Percentiles rank a stretch among this genome's conserved stretches.
phyloP scores from a whole-genome alignment of 1,140 invertebrate species.

The Bombyx mandarina region DNA sequence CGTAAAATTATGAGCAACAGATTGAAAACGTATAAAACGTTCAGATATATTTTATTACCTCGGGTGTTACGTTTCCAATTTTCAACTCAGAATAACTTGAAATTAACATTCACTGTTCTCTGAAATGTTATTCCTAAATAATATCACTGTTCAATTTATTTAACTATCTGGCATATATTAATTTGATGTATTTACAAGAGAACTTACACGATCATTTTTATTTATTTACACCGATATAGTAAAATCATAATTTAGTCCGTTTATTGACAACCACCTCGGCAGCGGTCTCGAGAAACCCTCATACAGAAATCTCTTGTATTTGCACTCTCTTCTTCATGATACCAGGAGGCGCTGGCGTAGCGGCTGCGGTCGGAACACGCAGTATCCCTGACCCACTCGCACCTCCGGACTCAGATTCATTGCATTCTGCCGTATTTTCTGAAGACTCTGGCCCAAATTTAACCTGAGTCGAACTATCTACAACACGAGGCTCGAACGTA shows the following conservation, averaged over 20 bases:
- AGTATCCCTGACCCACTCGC: constrained; percentile 60
- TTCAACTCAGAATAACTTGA: no score
- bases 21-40: no score
- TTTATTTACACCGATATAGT: constrained; percentile 31
- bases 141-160: no score
- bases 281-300: constrained; percentile 63
- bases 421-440: constrained; percentile 52
- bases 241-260: constrained; percentile 57
- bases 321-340: constrained; percentile 88
- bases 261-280: constrained; percentile 59
- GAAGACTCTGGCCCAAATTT: constrained; percentile 58
- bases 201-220: constrained; percentile 15
- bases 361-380: constrained; percentile 72
- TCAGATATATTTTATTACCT: no score
- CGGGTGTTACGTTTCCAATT: no score
- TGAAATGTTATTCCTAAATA: no score
- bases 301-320: constrained; percentile 90
- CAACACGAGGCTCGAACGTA: constrained; percentile 62
- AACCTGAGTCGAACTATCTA: constrained; percentile 66
- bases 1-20: no score
- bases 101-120: no score
- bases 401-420: constrained; percentile 59
- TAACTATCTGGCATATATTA: background rate
- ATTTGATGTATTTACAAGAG: constrained; percentile 37
- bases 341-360: constrained; percentile 80